Evolutionary conservation across 2,888 invertebrate species (phyloP), one percentile per base, ranked within the genome.

Genomic region (Cistogaster globosa): DNA sequence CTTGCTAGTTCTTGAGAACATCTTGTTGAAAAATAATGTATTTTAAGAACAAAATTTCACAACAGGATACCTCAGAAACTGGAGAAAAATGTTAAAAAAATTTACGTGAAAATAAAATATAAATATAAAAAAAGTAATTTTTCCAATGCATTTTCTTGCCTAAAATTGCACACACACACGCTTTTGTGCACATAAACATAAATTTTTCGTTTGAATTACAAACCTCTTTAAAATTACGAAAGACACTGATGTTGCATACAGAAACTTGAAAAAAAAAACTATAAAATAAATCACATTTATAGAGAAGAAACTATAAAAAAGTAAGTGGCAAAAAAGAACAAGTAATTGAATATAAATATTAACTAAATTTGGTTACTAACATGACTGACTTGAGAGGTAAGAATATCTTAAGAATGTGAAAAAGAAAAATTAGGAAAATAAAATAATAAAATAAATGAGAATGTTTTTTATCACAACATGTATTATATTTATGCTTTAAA

Each of bases 21-120:
- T 69, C 77, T 85, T 78, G 74, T 81, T 81, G 68, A 78, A 74
- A 81, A 78, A 71, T 85, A 85, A 85, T 81, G 78, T 80, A 65
- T 68, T 62, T 53, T 22, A 68, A 74, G 77, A 77, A 58, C 62
- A 67, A 60, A 60, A 60, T 38, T 65, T n/a, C 22, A 51, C 57
- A 26, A 62, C 14, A 53, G 42, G 26, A 77, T 57, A 12, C 45
- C 0, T 3, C 42, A 14, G 7, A 51, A 68, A 16, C 14, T 60
- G 22, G 7, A 55, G 26, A 18, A 62, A 69, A 32, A 20, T 5
- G 51, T 14, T 53, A 63, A 55, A 55, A 32, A 75, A 4, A 67
- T 4, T 38, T 36, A 45, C 55, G 3, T 32, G 69, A 26, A 20
- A 71, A 71, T 18, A 12, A 48, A 48, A 48, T 48, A 48, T n/a